phyloP scores from a whole-genome alignment of 2,113 vertebrate genomes.

The Xiphorhynchus elegans region DNA sequence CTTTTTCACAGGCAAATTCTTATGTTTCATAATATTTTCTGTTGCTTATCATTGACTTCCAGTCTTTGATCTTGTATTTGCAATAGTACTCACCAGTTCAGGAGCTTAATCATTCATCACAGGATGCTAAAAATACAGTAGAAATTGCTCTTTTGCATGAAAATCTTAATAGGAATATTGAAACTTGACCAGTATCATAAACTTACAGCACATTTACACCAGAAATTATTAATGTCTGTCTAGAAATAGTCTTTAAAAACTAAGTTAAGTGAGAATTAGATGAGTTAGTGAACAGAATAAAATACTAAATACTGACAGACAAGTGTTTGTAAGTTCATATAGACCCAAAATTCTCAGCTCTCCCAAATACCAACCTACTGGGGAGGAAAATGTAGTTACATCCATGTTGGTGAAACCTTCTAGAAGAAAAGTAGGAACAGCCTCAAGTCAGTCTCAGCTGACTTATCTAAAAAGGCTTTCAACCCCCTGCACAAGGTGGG shows the following conservation, averaged over 20 bases:
- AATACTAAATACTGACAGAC: background rate
- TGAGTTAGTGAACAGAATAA: background rate
- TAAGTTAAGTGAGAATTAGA: background rate
- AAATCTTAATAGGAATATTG: constrained; percentile 3
- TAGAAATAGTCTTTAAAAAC: constrained; percentile 47
- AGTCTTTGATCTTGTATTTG: constrained; percentile 8
- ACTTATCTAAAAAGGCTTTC: background rate
- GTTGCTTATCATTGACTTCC: background rate
- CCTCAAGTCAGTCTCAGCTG: background rate
- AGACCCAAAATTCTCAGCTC: background rate
- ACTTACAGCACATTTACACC: background rate
- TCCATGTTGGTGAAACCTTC: background rate
- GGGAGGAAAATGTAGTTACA: background rate
- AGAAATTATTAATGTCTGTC: constrained; percentile 21
- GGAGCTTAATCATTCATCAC: background rate
- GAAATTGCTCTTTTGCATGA: background rate
- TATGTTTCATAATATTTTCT: background rate
- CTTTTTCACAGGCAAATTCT: background rate
- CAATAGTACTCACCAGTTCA: background rate
- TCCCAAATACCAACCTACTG: background rate
- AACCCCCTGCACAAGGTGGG: background rate
- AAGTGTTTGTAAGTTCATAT: background rate
- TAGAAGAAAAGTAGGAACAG: background rate
- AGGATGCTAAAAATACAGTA: constrained; percentile 14
- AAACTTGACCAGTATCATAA: constrained; percentile 3